phyloP scores from a whole-genome alignment of 2,888 invertebrate genomes.

The Rhogogaster chlorosoma region DNA sequence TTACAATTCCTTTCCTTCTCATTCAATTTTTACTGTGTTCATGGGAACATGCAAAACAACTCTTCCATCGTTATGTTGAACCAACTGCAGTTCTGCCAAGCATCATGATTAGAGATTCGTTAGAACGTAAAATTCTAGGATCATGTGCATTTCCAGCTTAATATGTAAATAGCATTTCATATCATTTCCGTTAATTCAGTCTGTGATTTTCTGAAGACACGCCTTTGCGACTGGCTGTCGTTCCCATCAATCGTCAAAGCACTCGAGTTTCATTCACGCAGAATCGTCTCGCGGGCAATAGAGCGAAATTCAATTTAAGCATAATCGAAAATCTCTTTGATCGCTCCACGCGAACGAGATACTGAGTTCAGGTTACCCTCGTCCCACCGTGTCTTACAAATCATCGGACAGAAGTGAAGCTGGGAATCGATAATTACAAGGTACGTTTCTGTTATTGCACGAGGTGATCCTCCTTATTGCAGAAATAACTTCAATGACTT shows the following conservation, averaged over 20 bases:
- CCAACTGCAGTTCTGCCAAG: not conserved
- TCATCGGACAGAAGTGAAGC: slow-evolving; percentile 28
- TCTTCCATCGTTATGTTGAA: not conserved
- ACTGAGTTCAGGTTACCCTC: slow-evolving; percentile 12
- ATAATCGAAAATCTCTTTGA: slow-evolving; percentile 46
- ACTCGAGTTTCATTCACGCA: slow-evolving; percentile 18
- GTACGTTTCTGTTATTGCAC: not conserved
- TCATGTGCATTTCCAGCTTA: not conserved
- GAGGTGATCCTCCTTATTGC: not conserved
- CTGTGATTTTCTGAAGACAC: not conserved
- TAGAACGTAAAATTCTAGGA: not conserved
- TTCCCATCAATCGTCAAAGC: slow-evolving; percentile 32
- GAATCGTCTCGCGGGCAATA: slow-evolving; percentile 34
- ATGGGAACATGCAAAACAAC: not conserved
- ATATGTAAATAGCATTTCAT: not conserved
- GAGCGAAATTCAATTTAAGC: slow-evolving; percentile 42
- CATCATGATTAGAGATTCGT: not conserved
- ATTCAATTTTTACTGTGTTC: too few relatives aligned
- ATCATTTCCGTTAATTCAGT: not conserved
- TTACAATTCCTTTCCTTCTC: too few relatives aligned
- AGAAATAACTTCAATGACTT: not conserved
- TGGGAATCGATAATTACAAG: slow-evolving; percentile 21
- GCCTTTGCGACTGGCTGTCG: not conserved
- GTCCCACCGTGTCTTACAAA: slow-evolving; percentile 19
- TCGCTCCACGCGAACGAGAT: not conserved